Conservation (phyloP, 2,113 vertebrate genomes). For the Sisor rabdophorus region DNA sequence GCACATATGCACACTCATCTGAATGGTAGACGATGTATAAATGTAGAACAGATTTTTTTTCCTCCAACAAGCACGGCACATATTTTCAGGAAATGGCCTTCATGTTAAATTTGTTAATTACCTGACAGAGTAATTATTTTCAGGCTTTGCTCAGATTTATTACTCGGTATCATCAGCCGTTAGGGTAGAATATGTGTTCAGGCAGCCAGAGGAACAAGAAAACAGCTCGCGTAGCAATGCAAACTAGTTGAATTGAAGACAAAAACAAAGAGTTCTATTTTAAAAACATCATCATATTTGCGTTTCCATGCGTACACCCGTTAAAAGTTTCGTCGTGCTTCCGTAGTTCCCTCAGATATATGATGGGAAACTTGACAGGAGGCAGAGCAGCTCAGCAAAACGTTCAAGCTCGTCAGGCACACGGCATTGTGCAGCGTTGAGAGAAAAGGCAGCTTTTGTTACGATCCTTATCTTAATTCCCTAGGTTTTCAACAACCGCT, state of each 20-base stretch:
- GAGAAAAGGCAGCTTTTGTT: slow-evolving; percentile 61
- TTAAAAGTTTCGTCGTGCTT: slow-evolving; percentile 41
- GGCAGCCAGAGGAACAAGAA: slow-evolving; percentile 8
- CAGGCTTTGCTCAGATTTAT: not conserved
- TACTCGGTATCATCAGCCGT: slow-evolving; percentile 17
- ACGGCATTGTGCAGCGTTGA: slow-evolving; percentile 54
- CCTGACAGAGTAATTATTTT: not conserved
- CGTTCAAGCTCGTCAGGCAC: slow-evolving; percentile 51
- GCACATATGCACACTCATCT: slow-evolving; percentile 51
- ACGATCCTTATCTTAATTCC: slow-evolving; percentile 72
- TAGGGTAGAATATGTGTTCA: not conserved
- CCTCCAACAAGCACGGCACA: not conserved
- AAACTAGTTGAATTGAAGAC: slow-evolving; percentile 20
- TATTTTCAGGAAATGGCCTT: slow-evolving; percentile 46
- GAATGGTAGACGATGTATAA: slow-evolving; percentile 60
- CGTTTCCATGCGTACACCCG: slow-evolving; percentile 49
- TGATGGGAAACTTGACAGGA: slow-evolving; percentile 44
- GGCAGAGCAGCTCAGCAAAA: slow-evolving; percentile 47
- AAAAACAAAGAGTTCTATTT: slow-evolving; percentile 31
- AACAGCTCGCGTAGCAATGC: not conserved
- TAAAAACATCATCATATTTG: slow-evolving; percentile 43
- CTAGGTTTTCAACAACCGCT: slow-evolving; percentile 64
- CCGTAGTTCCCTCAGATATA: slow-evolving; percentile 48
- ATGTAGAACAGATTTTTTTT: slow-evolving; percentile 56
- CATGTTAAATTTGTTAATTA: slow-evolving; percentile 52